Evolutionary conservation across 2,113 vertebrate species (phyloP), one percentile per base, ranked within the genome.

Genomic region (Rhineura floridana): DNA sequence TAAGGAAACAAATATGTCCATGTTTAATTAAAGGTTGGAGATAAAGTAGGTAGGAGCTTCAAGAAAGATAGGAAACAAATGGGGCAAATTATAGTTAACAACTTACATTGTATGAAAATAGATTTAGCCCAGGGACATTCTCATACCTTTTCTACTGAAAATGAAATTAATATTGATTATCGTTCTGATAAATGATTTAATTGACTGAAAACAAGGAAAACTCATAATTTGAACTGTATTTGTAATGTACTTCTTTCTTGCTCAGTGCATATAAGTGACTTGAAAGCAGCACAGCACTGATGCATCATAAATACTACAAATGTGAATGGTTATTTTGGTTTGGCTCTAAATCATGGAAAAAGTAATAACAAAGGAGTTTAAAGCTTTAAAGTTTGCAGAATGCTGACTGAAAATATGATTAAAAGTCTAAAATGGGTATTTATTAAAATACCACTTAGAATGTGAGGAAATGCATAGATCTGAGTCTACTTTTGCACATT

Each of bases 181-280:
- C 39, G 69, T n/a, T 92, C 87, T 89, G 90, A 88, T 89, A 44
- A 83, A 87, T 91, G 39, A 93, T 93, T 94, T 95, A 87, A 91
- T 84, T 93, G 87, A 80, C 63, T 86, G 86, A 93, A 90, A 93
- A 90, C 76, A 81, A 91, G 90, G 90, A 81, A 85, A 48, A 65
- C 25, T 93, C 89, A 69, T 92, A 95, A n/a, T 83, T 92, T 92
- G 89, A 88, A 85, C 83, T 81, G 84, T 75, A 25, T 11, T 85
- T 79, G 86, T 86, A 87, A 95, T 79, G 46, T 87, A 83, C 50
- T 87, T 84, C 72, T 42, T 89, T 92, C 78, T 89, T 92, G 85
- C 89, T 86, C 88, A 69, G 46, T 80, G 84, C 39, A 79, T 77
- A 85, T 36, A 92, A 83, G 81, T 88, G 78, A 70, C 72, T 90